Percentiles rank a stretch among this genome's conserved stretches.
These are phyloP conservation scores for Philantomba maxwellii DNA, from an alignment of 2,113 vertebrate genomes.

Conservation along the genomic window DNA sequence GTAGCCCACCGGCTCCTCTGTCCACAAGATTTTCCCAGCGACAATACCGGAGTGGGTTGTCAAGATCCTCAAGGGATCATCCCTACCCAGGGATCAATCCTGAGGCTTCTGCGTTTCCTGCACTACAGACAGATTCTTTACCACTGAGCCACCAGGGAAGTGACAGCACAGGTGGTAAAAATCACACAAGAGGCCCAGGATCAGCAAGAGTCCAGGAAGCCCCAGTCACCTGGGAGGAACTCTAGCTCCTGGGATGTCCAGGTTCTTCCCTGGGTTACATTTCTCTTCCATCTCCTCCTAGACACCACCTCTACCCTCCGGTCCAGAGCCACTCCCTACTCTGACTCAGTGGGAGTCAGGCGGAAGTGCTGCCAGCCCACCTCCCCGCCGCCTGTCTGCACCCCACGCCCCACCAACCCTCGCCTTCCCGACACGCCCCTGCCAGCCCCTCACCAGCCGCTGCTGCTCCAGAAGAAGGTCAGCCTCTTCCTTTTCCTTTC, in stretches of 20 bases:
- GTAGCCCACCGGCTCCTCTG: not conserved
- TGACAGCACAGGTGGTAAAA: not conserved
- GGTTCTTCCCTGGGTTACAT: not conserved
- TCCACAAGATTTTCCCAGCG: not conserved
- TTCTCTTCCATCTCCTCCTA: not conserved
- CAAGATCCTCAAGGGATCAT: not conserved
- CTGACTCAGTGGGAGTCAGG: not conserved
- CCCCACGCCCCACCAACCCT: not conserved
- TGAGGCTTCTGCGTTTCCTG: not conserved
- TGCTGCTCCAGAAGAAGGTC: conserved; percentile 90
- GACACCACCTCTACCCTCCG: not conserved
- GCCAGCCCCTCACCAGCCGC: conserved; percentile 80
- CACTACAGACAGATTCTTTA: not conserved
- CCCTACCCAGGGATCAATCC: not conserved
- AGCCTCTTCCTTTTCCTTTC: conserved; percentile 90
- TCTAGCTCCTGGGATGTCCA: not conserved
- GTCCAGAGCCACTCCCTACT: not conserved
- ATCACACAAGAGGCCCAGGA: not conserved
- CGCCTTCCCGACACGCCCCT: accelerated
- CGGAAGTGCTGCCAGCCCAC: not conserved
- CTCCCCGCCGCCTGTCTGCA: accelerated
- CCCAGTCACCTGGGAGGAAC: not conserved
- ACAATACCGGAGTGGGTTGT: not conserved
- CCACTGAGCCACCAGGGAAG: not conserved
- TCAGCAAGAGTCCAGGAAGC: not conserved